Conservation (phyloP, 2,113 vertebrate genomes). For the Forbesichthys agassizii region DNA sequence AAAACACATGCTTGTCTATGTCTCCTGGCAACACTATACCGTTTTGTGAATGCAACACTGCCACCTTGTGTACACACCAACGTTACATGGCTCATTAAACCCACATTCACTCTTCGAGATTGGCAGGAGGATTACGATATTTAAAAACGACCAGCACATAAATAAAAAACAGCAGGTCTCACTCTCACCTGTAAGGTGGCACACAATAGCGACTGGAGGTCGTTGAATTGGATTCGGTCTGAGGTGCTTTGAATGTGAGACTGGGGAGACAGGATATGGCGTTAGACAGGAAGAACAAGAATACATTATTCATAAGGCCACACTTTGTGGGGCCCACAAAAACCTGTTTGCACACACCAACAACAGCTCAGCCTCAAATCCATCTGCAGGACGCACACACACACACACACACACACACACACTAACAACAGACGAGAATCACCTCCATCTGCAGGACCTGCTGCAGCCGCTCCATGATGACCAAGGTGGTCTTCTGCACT, state of each 20-base stretch:
- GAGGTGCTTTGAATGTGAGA: conserved; percentile 99
- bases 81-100: too few species aligned
- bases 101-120: too few species aligned
- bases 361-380: neutral
- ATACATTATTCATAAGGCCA: neutral
- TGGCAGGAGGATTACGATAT: neutral
- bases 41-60: too few species aligned
- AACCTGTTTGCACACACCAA: too few species aligned
- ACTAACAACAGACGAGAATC: neutral
- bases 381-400: neutral
- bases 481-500: conserved; percentile 96
- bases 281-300: neutral
- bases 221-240: conserved; percentile 97
- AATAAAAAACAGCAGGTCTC: neutral
- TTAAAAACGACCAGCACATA: neutral
- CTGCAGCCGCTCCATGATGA: conserved; percentile 97
- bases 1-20: too few species aligned
- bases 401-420: neutral
- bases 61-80: too few species aligned
- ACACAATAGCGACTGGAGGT: conserved; percentile 95
- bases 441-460: conserved; percentile 99
- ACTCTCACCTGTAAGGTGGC: conserved; percentile 92
- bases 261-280: conserved; percentile 64
- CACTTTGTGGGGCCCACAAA: neutral
- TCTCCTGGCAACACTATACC: too few species aligned